Evolutionary conservation across 2,113 vertebrate species (phyloP).

Genomic region (Chaetodon trifascialis): DNA sequence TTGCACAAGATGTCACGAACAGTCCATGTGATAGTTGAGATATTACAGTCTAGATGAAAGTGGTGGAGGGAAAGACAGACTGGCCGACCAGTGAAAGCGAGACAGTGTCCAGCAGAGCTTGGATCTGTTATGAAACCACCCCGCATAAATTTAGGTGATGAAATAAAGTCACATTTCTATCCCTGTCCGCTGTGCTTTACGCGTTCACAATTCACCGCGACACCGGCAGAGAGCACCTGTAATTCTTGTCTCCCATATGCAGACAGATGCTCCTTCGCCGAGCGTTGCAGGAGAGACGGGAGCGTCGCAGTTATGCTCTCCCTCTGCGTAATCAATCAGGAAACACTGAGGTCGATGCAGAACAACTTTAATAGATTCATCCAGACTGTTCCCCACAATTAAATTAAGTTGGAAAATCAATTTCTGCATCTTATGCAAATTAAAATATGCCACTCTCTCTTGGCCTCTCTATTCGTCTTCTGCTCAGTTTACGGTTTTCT

Average conservation of each 20-base stretch:
- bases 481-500: slow-evolving; percentile 33
- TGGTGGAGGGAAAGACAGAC: background rate
- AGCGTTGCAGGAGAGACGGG: background rate
- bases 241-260: slow-evolving; percentile 39
- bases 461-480: slow-evolving; percentile 50
- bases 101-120: slow-evolving; percentile 11
- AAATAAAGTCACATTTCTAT: slow-evolving; percentile 27
- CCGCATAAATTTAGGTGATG: slow-evolving; percentile 36
- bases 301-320: slow-evolving; percentile 19
- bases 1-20: background rate
- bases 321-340: slow-evolving; percentile 56
- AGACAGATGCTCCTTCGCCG: slow-evolving; percentile 49
- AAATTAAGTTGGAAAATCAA: slow-evolving; percentile 79
- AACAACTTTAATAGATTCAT: slow-evolving; percentile 75
- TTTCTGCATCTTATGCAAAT: slow-evolving; percentile 74
- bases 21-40: background rate
- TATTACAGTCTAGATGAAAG: background rate
- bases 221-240: slow-evolving; percentile 29
- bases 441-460: slow-evolving; percentile 60
- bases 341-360: slow-evolving; percentile 63
- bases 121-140: slow-evolving; percentile 23
- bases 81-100: background rate
- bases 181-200: slow-evolving; percentile 8
- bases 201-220: slow-evolving; percentile 21
- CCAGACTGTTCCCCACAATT: slow-evolving; percentile 72